Base-by-base conservation (phyloP, 2,888 invertebrate genomes). In the Crioceris asparagi region DNA sequence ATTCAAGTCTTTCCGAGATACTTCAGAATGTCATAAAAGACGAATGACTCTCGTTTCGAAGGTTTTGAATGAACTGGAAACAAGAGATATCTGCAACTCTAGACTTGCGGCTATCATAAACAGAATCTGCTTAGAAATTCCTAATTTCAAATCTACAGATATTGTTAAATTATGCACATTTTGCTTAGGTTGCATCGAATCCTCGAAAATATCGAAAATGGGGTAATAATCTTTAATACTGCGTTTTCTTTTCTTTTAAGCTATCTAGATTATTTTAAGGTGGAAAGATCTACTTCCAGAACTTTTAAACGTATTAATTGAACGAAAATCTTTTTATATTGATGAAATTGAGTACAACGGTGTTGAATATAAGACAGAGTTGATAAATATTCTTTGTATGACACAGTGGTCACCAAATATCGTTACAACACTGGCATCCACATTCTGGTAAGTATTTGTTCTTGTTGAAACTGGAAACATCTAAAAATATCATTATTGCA, bases 241-340 rank as follows among this genome's bases (percentile, higher is more conserved):
- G 2, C 6, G 10, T 11, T 10, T 17, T 11, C 11, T 10, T 8
- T 14, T 17, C 5, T 15, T 31, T 10, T 29, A 12, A n/a, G 12
- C 3, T 12, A 2, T 29, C 3, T 14, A 29, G 7, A n/a, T 31
- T 2, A 5, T 10, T 47, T 52, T 42, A 29, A 80, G 79, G 46
- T 82, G 82, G 81, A 73, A 75, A 46, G 79, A 80, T 45, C 54
- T 81, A 1, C 55, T 83, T 3, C 81, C 82, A 11, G 72, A 75
- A 42, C 61, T 77, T 40, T 52, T 79, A 26, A 71, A 70, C 51
- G 61, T 71, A 0, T 46, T 82, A 19, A 64, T 66, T 4, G 65
- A 70, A 12, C 64, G 71, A 39, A 69, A 71, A 38, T 60, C 54
- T 8, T 57, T 82, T 2, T 69, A 68, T 41, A 68, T 74, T 51